Evolutionary conservation across 2,113 vertebrate species (phyloP).

Genomic region (Larimichthys crocea): DNA sequence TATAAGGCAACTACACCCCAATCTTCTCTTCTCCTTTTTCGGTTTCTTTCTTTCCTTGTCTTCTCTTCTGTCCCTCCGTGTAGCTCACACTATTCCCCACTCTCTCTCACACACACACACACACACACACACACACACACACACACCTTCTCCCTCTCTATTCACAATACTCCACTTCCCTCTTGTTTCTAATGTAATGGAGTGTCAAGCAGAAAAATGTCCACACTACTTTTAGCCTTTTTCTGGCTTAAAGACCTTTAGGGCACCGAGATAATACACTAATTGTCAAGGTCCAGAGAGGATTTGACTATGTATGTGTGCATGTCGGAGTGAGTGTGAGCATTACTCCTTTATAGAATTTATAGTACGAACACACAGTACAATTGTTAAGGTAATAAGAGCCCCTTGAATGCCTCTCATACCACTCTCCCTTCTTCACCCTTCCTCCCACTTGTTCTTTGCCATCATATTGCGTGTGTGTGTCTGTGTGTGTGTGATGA

Average conservation of each 20-base stretch:
- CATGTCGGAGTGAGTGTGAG: constrained; percentile 19
- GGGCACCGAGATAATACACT: constrained; percentile 55
- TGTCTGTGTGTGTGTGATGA: constrained; percentile 25
- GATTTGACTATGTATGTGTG: constrained; percentile 43
- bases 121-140: background rate
- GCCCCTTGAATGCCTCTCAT: constrained; percentile 16
- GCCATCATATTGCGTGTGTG: constrained; percentile 17
- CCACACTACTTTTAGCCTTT: constrained; percentile 59
- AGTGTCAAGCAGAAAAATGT: constrained; percentile 58
- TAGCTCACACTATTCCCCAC: constrained; percentile 16
- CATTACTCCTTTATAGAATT: constrained; percentile 15
- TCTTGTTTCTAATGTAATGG: constrained; percentile 46
- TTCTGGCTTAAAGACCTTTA: constrained; percentile 52
- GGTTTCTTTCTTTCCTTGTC: constrained; percentile 36
- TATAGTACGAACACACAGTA: constrained; percentile 23
- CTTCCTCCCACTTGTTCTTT: constrained; percentile 17
- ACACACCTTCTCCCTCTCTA: constrained; percentile 8
- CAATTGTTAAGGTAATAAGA: constrained; percentile 49
- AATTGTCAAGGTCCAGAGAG: constrained; percentile 55
- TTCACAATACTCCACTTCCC: background rate
- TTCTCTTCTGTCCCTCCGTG: constrained; percentile 27
- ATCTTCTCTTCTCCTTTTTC: constrained; percentile 57
- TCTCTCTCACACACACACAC: background rate
- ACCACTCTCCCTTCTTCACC: background rate
- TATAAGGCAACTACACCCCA: constrained; percentile 60